Percentiles rank a stretch among this genome's conserved stretches.
Evolutionary conservation across 2,888 invertebrate species (phyloP).

Genomic region (Acheta domesticus): DNA sequence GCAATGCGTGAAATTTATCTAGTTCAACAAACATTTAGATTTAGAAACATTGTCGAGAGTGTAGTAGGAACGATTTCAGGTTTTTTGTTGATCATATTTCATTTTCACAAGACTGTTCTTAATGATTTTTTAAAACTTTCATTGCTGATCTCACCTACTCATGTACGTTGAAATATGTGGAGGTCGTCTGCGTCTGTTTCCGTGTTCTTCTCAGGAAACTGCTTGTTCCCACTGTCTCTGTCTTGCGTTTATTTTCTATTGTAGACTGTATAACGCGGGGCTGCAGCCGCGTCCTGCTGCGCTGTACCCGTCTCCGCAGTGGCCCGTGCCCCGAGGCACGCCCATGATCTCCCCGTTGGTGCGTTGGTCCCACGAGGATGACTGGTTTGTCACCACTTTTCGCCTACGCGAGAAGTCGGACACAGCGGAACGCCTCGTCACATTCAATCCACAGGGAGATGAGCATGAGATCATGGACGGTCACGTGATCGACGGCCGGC

Average conservation of each 20-base stretch:
- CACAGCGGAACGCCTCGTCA: neutral
- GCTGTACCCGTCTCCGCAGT: constrained; percentile 70
- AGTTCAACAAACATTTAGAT: no score
- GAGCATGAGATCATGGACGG: neutral
- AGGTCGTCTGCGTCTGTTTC: no score
- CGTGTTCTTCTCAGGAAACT: no score
- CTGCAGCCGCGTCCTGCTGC: constrained; percentile 68
- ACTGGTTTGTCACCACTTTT: constrained; percentile 57
- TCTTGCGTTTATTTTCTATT: neutral
- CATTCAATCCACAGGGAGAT: neutral
- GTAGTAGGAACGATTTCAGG: no score
- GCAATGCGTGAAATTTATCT: no score
- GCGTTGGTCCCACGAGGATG: constrained; percentile 82
- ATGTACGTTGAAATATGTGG: no score
- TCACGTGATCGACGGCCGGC: neutral
- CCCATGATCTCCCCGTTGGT: constrained; percentile 78
- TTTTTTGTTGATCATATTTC: no score
- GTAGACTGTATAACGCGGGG: constrained; percentile 67
- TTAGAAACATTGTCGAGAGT: no score
- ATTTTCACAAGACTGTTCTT: no score
- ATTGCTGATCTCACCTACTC: no score
- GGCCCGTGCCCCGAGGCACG: constrained; percentile 83
- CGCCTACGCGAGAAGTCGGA: neutral
- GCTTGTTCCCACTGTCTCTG: no score
- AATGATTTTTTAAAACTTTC: no score